Conservation (phyloP, 2,888 invertebrate genomes). For the Lithodes maja region DNA sequence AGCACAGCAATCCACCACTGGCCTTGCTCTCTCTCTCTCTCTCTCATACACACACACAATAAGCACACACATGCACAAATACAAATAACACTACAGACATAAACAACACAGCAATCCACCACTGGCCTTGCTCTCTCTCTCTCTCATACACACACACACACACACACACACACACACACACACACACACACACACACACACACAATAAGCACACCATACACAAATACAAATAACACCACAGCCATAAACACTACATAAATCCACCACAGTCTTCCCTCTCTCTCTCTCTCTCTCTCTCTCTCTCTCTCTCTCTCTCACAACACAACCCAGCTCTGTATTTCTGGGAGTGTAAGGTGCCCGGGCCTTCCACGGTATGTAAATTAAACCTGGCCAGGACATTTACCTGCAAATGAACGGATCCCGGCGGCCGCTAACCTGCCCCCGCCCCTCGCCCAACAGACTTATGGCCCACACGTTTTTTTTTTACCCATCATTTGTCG, state of each 20-base stretch:
- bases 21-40: too few relatives aligned
- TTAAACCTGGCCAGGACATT: neutral
- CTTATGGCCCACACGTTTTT: neutral
- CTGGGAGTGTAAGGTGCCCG: neutral
- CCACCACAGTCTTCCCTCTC: neutral
- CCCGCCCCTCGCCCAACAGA: neutral
- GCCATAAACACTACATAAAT: neutral
- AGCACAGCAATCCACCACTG: too few relatives aligned
- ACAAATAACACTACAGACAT: too few relatives aligned
- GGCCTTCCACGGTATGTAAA: neutral
- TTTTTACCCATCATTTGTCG: neutral
- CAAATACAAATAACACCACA: neutral
- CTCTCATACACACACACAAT: too few relatives aligned
- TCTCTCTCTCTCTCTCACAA: neutral
- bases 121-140: neutral
- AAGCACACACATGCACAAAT: too few relatives aligned
- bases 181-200: slow-evolving; percentile 1
- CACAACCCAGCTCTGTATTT: too few relatives aligned
- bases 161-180: slow-evolving; percentile 1
- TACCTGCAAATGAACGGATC: slow-evolving; percentile 17
- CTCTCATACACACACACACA: neutral
- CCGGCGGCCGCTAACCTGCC: neutral
- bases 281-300: neutral
- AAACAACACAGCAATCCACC: too few relatives aligned
- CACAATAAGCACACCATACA: neutral